Evolutionary conservation across 2,113 vertebrate genomes (phyloP), one percentile per base, ranked within the genome.

Genomic region (Callopanchax toddi): DNA sequence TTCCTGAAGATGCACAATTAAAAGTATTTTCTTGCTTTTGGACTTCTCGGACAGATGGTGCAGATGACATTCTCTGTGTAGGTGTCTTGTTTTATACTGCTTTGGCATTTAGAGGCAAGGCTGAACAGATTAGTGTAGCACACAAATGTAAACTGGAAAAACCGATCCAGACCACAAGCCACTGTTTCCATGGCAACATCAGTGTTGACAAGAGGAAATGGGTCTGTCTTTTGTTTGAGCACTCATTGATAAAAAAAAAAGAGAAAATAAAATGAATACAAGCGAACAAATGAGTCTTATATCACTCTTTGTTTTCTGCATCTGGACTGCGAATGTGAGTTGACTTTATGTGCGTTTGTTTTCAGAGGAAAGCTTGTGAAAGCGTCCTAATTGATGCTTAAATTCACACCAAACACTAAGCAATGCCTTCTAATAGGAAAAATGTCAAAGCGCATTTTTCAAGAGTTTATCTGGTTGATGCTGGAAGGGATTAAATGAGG

Each of bases 121-220:
- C 44, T 69, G 49, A 51, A 82, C 54, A 15, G 52, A 64, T 67
- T 53, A 36, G 26, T 43, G 37, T 25, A 45, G 36, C 57, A 62
- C 48, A 58, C 55, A 48, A 55, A 62, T 58, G 60, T 60, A 56
- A 43, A 39, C 57, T 42, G n/a, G 20, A 50, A 18, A 51, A 34
- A 82, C 52, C 29, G 37, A 61, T 81, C 57, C 60, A 25, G 63
- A 81, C 84, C 62, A 74, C 66, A 66, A 70, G 71, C 58, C 45
- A 32, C 65, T 76, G 91, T 89, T 90, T 85, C 87, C 71, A 88
- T 86, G 84, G 82, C 81, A 81, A 86, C 82, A 36, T 72, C 67
- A 80, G 72, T 78, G 79, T 74, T 83, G 82, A 84, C 82, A 21
- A 40, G 58, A 60, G 68, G 64, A 81, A 66, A 57, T 0, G 55